Conservation (phyloP, 2,113 vertebrate genomes). For the Hemicordylus capensis region DNA sequence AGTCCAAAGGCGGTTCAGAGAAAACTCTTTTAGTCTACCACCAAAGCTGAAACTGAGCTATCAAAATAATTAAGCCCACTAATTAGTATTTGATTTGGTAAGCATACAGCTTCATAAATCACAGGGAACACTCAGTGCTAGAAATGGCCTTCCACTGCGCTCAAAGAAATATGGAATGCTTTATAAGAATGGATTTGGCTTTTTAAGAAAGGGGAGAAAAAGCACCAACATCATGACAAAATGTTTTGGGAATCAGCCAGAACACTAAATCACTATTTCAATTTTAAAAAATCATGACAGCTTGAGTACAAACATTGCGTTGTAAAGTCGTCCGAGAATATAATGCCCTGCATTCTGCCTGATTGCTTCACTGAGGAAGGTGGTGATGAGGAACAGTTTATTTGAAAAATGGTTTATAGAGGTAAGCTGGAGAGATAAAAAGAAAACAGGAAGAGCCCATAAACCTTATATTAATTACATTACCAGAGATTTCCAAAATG, state of each 20-base stretch:
- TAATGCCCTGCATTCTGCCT: slow-evolving; percentile 47
- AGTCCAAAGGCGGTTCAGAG: slow-evolving; percentile 3
- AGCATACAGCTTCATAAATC: slow-evolving; percentile 26
- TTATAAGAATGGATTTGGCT: slow-evolving; percentile 37
- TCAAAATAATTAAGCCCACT: slow-evolving; percentile 45
- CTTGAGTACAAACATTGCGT: slow-evolving; percentile 53
- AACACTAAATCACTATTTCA: slow-evolving; percentile 60
- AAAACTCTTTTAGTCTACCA: neutral
- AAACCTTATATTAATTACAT: slow-evolving; percentile 43
- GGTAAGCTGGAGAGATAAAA: slow-evolving; percentile 38
- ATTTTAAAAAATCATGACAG: slow-evolving; percentile 62
- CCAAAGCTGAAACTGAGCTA: slow-evolving; percentile 40
- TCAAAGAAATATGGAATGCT: slow-evolving; percentile 17
- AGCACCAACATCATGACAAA: slow-evolving; percentile 58
- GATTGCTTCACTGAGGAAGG: slow-evolving; percentile 55
- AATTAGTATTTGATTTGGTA: slow-evolving; percentile 39
- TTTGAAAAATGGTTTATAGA: slow-evolving; percentile 53
- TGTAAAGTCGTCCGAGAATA: slow-evolving; percentile 44
- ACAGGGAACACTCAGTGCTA: slow-evolving; percentile 39
- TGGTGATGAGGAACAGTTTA: slow-evolving; percentile 28
- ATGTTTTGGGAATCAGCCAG: slow-evolving; percentile 66
- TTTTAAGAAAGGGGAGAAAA: slow-evolving; percentile 39
- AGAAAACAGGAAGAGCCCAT: slow-evolving; percentile 41
- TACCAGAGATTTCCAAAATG: slow-evolving; percentile 40
- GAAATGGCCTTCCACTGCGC: slow-evolving; percentile 21